A percentile compares a stretch with the other conserved stretches of the same genome.
Conservation (phyloP, 2,888 invertebrate species). For the Parnassius apollo region DNA sequence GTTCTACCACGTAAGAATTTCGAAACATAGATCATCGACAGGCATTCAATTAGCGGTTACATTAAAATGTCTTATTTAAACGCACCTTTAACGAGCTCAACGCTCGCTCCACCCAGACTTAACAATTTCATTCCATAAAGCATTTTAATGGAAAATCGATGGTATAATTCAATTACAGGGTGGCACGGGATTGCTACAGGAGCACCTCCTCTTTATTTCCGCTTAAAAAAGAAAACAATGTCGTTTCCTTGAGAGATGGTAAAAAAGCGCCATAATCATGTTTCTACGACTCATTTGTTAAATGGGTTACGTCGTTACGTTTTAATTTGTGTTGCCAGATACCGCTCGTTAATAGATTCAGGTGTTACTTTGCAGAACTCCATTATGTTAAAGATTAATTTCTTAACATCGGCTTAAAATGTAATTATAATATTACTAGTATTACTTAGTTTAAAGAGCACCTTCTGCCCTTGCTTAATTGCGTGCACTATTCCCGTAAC, state of each 20-base stretch:
- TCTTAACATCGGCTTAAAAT: too few relatives aligned
- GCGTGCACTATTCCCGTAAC: too few relatives aligned
- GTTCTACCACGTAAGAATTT: too few relatives aligned
- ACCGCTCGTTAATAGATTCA: slow-evolving; percentile 4
- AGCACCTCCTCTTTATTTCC: slow-evolving; percentile 49
- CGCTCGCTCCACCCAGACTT: slow-evolving; percentile 68
- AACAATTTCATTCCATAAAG: slow-evolving; percentile 77
- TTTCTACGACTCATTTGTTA: slow-evolving; percentile 68
- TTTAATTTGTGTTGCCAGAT: slow-evolving; percentile 29
- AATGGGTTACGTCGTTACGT: slow-evolving; percentile 53
- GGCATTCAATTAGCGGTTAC: background rate
- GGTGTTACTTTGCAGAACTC: too few relatives aligned
- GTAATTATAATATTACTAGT: too few relatives aligned
- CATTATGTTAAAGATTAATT: too few relatives aligned
- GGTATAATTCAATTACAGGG: slow-evolving; percentile 77
- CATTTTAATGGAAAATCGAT: slow-evolving; percentile 81
- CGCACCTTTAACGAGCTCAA: slow-evolving; percentile 36
- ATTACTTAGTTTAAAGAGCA: too few relatives aligned
- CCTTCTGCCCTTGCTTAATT: too few relatives aligned
- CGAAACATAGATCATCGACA: too few relatives aligned
- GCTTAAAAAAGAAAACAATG: slow-evolving; percentile 63
- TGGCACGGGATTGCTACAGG: slow-evolving; percentile 65
- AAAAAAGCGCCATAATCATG: slow-evolving; percentile 53
- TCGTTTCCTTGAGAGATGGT: slow-evolving; percentile 45
- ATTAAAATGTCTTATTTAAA: slow-evolving; percentile 31